Conservation (phyloP, 2,888 invertebrate species). For the Meganola albula region DNA sequence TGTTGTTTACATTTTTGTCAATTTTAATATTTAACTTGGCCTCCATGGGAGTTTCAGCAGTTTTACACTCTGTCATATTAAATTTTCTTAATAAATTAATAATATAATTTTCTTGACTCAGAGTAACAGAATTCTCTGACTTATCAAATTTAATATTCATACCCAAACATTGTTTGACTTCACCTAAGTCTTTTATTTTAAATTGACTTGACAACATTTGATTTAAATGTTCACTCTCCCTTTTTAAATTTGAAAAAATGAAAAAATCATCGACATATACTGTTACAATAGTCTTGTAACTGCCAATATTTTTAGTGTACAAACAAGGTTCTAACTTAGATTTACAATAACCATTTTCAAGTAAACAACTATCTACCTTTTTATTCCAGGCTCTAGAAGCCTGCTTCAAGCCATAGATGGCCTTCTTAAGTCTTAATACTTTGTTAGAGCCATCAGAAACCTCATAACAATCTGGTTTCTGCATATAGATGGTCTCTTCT, state of each 20-base stretch:
- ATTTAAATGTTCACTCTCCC: conserved; percentile 7
- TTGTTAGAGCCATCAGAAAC: background rate
- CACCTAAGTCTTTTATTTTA: conserved; percentile 15
- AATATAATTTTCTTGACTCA: conserved; percentile 7
- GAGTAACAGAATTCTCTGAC: conserved; percentile 1
- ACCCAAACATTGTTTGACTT: conserved; percentile 8
- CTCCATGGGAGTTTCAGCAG: conserved; percentile 21
- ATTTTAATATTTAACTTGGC: conserved; percentile 15
- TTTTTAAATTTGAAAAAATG: conserved; percentile 11
- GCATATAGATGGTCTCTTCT: conserved; percentile 6
- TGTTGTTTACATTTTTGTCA: too few species aligned
- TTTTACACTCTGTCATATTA: conserved; percentile 17
- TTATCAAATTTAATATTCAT: conserved; percentile 5
- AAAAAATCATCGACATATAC: conserved; percentile 18
- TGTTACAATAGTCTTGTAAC: conserved; percentile 11
- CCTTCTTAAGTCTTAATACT: conserved; percentile 2
- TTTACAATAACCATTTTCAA: conserved; percentile 9
- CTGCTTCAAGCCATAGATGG: conserved; percentile 9
- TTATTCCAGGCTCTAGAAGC: conserved; percentile 14
- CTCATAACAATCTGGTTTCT: conserved; percentile 5
- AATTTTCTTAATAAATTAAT: conserved; percentile 14
- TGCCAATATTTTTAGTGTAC: conserved; percentile 4
- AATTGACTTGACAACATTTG: conserved; percentile 7
- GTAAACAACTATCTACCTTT: conserved; percentile 13
- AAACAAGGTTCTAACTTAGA: conserved; percentile 12